Evolutionary conservation across 2,797 vertebrate genomes (phyloP).

Genomic region (Periophthalmus magnuspinnatus): DNA sequence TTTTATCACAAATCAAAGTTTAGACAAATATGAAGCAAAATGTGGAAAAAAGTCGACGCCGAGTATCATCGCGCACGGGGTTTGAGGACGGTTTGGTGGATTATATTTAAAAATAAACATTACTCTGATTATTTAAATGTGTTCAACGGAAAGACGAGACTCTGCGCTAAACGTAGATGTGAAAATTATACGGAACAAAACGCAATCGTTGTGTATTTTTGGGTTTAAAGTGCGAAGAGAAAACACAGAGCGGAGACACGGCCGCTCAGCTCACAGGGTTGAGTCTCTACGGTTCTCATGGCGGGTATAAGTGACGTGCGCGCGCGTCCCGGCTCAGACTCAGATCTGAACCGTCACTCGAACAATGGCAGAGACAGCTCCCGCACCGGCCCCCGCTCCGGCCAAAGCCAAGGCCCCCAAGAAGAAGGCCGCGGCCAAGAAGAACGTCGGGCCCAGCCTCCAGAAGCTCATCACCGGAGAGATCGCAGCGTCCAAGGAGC

Average conservation of each 20-base stretch:
- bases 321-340: not conserved
- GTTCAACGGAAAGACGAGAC: not conserved
- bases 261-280: not conserved
- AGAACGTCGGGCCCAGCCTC: not conserved
- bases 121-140: not conserved
- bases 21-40: not conserved
- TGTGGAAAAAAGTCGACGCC: conserved; percentile 1
- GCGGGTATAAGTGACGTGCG: not conserved
- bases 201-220: not conserved
- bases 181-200: not conserved
- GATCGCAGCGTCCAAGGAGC: too few relatives aligned
- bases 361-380: conserved; percentile 20
- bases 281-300: conserved; percentile 30
- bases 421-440: conserved; percentile 4
- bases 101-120: not conserved
- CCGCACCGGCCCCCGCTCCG: conserved; percentile 8
- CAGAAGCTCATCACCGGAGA: too few relatives aligned
- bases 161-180: not conserved
- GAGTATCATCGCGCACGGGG: not conserved
- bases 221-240: not conserved
- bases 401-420: not conserved
- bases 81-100: not conserved
- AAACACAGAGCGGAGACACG: conserved; percentile 13
- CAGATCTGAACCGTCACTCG: not conserved
- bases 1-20: not conserved